A percentile compares a stretch with the other conserved stretches of the same genome.
Conservation (phyloP, 2,888 invertebrate genomes). For the Drosophila mimetica region DNA sequence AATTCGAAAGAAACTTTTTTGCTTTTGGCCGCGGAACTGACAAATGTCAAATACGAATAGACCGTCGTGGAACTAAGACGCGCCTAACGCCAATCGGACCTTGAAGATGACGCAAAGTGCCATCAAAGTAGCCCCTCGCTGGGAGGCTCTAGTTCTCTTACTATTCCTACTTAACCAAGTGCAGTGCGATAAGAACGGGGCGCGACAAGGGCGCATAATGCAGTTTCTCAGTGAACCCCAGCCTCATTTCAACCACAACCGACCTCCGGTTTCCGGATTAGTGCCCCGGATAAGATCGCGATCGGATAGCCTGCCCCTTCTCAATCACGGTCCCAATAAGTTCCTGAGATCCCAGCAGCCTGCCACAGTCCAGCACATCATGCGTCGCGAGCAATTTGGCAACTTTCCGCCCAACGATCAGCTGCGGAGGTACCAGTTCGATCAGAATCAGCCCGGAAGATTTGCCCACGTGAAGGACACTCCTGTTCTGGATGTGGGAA, state of each 20-base stretch:
- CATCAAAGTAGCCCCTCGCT: conserved; percentile 22
- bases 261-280: conserved; percentile 48
- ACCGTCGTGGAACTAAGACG: conserved; percentile 66
- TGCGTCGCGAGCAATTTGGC: conserved; percentile 68
- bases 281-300: conserved; percentile 60
- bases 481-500: conserved; percentile 64
- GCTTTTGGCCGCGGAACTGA: conserved; percentile 66
- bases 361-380: conserved; percentile 58
- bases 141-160: conserved; percentile 33
- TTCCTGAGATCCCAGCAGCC: conserved; percentile 47
- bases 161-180: conserved; percentile 33
- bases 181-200: conserved; percentile 29
- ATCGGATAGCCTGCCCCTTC: conserved; percentile 58
- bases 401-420: conserved; percentile 45
- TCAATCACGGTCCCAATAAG: conserved; percentile 11
- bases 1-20: conserved; percentile 63
- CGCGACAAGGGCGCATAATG: conserved; percentile 69
- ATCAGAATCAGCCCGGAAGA: conserved; percentile 58
- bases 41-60: conserved; percentile 69
- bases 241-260: conserved; percentile 43
- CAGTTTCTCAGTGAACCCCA: conserved; percentile 59
- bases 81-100: conserved; percentile 45
- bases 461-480: conserved; percentile 69
- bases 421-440: conserved; percentile 52
- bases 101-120: conserved; percentile 38